Conservation (phyloP, 2,888 invertebrate species). For the Drosophila picticornis region DNA sequence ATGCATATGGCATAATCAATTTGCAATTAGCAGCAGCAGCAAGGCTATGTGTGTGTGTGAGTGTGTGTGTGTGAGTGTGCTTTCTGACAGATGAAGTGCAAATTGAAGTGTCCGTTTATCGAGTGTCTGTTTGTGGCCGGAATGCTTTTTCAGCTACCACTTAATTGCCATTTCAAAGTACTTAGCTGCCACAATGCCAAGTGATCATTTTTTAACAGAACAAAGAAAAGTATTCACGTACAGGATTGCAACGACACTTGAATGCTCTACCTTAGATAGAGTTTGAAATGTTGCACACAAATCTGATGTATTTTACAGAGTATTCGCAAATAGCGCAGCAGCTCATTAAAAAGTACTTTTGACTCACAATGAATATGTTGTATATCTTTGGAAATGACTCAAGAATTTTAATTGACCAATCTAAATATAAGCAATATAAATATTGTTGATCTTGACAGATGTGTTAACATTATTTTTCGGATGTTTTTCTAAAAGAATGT, state of each 20-base stretch:
- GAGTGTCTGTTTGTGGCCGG: constrained; percentile 12
- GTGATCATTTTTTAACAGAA: constrained; percentile 36
- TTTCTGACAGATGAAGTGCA: constrained; percentile 68
- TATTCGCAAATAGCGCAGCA: not conserved
- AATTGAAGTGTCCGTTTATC: constrained; percentile 62
- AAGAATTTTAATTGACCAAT: constrained; percentile 16
- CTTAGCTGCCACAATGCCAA: constrained; percentile 58
- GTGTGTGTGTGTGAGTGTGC: not conserved
- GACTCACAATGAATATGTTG: constrained; percentile 1
- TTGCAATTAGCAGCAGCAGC: constrained; percentile 61
- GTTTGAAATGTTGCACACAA: not conserved
- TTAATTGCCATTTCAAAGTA: constrained; percentile 69
- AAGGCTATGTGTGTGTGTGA: not conserved
- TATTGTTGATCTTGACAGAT: constrained; percentile 4
- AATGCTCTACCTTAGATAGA: constrained; percentile 5
- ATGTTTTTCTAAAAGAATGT: too few relatives aligned
- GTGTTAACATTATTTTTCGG: not conserved
- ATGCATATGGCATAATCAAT: constrained; percentile 76
- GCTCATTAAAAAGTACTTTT: too few relatives aligned
- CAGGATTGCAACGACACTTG: not conserved
- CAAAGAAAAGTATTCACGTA: not conserved
- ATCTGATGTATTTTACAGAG: not conserved
- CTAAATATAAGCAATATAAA: too few relatives aligned
- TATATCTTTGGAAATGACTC: not conserved
- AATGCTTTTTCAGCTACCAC: constrained; percentile 64